Conservation (phyloP, 2,888 invertebrate species). For the Branchellion lobata region DNA sequence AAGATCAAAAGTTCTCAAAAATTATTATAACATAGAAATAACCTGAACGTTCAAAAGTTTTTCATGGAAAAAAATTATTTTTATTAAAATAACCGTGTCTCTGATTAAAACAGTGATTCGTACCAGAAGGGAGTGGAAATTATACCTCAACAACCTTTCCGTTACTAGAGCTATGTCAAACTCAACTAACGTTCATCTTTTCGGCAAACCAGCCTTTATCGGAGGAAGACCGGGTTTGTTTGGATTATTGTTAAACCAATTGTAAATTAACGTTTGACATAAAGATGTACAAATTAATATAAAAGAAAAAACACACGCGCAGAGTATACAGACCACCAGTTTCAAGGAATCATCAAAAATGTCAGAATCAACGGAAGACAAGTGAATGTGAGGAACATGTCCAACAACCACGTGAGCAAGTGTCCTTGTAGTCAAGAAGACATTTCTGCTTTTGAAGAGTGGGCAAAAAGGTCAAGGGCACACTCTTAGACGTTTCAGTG, state of each 20-base stretch:
- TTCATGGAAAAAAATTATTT: no score
- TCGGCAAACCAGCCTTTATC: slow-evolving; percentile 46
- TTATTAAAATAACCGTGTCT: no score
- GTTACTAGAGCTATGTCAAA: slow-evolving; percentile 31
- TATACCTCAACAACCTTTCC: slow-evolving; percentile 32
- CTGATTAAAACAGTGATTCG: slow-evolving; percentile 29
- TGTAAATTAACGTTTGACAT: no score
- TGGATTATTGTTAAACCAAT: no score
- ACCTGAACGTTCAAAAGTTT: no score
- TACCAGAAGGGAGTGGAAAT: slow-evolving; percentile 32
- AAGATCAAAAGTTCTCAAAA: no score
- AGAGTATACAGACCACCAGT: slow-evolving; percentile 49
- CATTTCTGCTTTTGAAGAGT: background rate
- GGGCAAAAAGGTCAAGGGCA: background rate
- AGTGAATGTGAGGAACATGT: slow-evolving; percentile 41
- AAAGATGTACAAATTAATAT: background rate
- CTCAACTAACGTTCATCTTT: slow-evolving; percentile 44
- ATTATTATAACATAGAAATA: no score
- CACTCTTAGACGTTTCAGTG: no score
- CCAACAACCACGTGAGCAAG: slow-evolving; percentile 32
- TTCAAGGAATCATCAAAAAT: slow-evolving; percentile 49
- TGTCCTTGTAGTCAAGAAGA: background rate
- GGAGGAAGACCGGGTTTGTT: slow-evolving; percentile 50
- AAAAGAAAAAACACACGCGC: background rate
- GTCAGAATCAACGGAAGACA: slow-evolving; percentile 43